phyloP scores from a whole-genome alignment of 2,797 vertebrate species.

The Diplodus sargus region DNA sequence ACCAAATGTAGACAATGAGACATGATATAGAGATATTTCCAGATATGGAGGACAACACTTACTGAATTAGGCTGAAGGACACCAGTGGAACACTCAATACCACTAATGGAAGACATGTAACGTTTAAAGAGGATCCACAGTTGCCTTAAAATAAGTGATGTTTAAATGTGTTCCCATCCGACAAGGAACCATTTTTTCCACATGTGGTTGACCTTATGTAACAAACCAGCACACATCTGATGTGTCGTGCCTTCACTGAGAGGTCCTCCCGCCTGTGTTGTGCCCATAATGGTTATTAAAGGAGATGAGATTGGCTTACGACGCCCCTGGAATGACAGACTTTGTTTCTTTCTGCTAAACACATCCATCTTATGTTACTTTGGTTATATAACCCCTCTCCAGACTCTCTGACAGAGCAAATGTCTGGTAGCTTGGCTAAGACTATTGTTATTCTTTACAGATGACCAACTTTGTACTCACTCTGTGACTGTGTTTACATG shows the following conservation, averaged over 20 bases:
- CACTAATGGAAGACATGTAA: neutral
- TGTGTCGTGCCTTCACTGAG: constrained; percentile 18
- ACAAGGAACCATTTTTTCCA: constrained; percentile 20
- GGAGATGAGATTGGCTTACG: constrained; percentile 37
- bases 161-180: constrained; percentile 14
- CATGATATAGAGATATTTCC: neutral
- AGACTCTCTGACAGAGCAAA: constrained; percentile 39
- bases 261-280: constrained; percentile 23
- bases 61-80: constrained; percentile 7
- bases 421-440: constrained; percentile 3
- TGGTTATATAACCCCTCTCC: constrained; percentile 58
- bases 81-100: neutral
- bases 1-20: neutral
- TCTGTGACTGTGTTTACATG: constrained; percentile 27
- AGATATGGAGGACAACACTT: neutral
- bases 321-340: constrained; percentile 27
- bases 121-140: constrained; percentile 6
- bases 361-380: constrained; percentile 59
- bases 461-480: neutral
- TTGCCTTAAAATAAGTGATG: constrained; percentile 24
- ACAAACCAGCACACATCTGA: constrained; percentile 43
- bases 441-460: constrained; percentile 11
- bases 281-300: constrained; percentile 48
- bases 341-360: constrained; percentile 21
- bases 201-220: constrained; percentile 31